Conservation (phyloP, 1,140 invertebrate genomes). For the Zeugodacus cucurbitae region DNA sequence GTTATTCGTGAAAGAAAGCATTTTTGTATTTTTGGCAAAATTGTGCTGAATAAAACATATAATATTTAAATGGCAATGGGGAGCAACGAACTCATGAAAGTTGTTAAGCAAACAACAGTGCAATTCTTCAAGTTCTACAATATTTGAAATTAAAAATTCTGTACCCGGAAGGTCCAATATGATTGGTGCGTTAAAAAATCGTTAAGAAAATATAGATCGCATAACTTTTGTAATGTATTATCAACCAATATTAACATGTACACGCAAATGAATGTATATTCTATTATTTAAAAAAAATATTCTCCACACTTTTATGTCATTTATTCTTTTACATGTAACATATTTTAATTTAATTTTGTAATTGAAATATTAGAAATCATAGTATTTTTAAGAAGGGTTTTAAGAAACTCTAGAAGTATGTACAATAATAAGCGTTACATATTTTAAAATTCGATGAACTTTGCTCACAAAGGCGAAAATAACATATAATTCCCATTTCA, state of each 20-base stretch:
- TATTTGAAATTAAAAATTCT: not conserved
- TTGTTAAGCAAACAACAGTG: not conserved
- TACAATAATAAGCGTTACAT: not conserved
- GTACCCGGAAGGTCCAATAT: not conserved
- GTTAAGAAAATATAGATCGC: not conserved
- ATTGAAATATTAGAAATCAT: not conserved
- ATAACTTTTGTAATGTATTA: not conserved
- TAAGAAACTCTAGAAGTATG: not conserved
- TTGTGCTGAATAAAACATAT: not conserved
- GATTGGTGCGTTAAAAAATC: not conserved
- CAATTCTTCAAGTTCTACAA: not conserved
- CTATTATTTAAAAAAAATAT: not conserved
- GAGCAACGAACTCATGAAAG: not conserved
- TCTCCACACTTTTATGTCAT: not conserved
- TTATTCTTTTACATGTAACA: not conserved
- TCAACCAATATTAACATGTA: not conserved
- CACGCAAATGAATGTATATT: not conserved
- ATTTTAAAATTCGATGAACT: not conserved
- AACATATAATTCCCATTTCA: not conserved
- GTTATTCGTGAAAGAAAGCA: not conserved
- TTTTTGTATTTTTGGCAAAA: conserved; percentile 19
- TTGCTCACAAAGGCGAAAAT: not conserved
- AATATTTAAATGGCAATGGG: not conserved
- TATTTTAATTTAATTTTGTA: not conserved
- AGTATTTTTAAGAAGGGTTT: not conserved